These are phyloP conservation scores for Cheilosia impressa DNA, from an alignment of 2,888 invertebrate species.

Conservation along the genomic window DNA sequence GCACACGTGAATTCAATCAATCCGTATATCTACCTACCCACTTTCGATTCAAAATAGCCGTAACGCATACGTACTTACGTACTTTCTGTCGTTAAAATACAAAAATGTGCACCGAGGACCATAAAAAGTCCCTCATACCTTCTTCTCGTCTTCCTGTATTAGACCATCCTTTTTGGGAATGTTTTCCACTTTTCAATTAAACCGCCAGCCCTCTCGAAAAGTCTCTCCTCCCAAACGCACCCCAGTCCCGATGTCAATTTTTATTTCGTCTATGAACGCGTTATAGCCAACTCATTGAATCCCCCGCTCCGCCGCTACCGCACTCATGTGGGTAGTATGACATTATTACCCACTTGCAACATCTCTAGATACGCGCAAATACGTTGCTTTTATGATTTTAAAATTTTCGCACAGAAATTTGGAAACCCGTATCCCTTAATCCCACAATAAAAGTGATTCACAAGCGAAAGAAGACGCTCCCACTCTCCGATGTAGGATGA, in stretches of 20 bases:
- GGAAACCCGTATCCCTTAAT: slow-evolving; percentile 56
- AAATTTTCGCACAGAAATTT: slow-evolving; percentile 64
- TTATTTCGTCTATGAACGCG: slow-evolving; percentile 59
- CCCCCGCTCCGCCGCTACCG: background rate
- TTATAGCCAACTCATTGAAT: slow-evolving; percentile 73
- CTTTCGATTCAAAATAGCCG: slow-evolving; percentile 10
- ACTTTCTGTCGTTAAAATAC: slow-evolving; percentile 11
- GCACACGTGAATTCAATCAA: slow-evolving; percentile 64
- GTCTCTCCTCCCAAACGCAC: background rate
- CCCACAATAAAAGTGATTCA: slow-evolving; percentile 75
- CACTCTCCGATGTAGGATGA: slow-evolving; percentile 14
- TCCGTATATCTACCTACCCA: slow-evolving; percentile 7
- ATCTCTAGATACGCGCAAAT: slow-evolving; percentile 51
- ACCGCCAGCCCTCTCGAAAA: slow-evolving; percentile 49
- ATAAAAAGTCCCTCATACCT: slow-evolving; percentile 22
- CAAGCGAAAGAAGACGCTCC: slow-evolving; percentile 31
- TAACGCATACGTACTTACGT: slow-evolving; percentile 31
- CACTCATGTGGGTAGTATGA: slow-evolving; percentile 27
- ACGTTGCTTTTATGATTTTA: slow-evolving; percentile 67
- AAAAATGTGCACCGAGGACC: slow-evolving; percentile 46
- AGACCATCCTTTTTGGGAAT: slow-evolving; percentile 57
- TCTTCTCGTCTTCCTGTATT: slow-evolving; percentile 33
- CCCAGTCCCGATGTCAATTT: background rate
- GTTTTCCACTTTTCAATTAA: slow-evolving; percentile 69
- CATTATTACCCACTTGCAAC: slow-evolving; percentile 67